phyloP scores from a whole-genome alignment of 2,797 vertebrate species.

The Tarsius wallacei region DNA sequence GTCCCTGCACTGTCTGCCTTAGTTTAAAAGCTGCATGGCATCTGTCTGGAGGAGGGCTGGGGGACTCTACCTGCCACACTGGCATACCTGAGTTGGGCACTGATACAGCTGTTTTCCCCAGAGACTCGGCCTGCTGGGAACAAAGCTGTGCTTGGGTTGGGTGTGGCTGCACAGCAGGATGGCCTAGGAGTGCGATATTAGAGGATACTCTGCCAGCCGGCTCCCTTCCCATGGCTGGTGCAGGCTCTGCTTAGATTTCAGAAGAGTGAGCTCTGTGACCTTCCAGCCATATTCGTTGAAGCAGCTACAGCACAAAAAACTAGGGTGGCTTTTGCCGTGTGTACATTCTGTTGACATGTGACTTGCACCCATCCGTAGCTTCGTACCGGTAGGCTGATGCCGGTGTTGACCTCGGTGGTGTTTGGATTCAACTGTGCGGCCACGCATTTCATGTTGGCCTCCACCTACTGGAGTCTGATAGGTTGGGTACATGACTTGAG shows the following conservation, averaged over 20 bases:
- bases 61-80: background rate
- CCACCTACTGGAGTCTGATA: conserved; percentile 58
- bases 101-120: background rate
- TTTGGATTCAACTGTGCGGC: conserved; percentile 81
- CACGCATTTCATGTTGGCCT: conserved; percentile 79
- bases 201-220: background rate
- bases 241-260: background rate
- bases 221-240: background rate
- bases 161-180: background rate
- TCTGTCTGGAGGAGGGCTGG: background rate
- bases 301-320: conserved; percentile 75
- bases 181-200: background rate
- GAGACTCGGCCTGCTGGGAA: background rate
- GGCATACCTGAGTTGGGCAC: conserved; percentile 53
- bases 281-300: conserved; percentile 73
- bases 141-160: background rate
- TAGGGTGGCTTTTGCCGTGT: conserved; percentile 31
- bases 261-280: conserved; percentile 6
- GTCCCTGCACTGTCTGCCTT: background rate
- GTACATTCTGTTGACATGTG: conserved; percentile 62
- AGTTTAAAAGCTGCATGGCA: background rate
- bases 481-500: background rate
- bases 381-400: background rate
- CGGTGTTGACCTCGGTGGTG: conserved; percentile 72
- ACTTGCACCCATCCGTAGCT: conserved; percentile 66